A percentile compares a stretch with the other conserved stretches of the same genome.
phyloP scores from a whole-genome alignment of 2,797 vertebrate genomes.

The Agapornis canus region DNA sequence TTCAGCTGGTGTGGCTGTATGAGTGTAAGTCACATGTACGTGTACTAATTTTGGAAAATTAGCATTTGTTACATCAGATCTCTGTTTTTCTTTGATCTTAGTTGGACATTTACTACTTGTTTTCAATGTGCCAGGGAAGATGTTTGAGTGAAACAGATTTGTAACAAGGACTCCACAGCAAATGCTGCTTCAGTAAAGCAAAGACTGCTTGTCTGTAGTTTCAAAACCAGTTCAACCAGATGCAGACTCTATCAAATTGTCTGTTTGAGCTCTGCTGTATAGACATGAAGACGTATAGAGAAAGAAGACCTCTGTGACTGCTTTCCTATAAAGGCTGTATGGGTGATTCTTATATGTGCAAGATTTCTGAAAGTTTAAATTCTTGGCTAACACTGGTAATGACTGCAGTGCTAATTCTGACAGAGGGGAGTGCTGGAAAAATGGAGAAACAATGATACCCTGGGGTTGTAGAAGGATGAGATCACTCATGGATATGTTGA shows the following conservation, averaged over 20 bases:
- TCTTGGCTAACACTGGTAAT: neutral
- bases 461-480: conserved; percentile 29
- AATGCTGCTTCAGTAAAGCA: neutral
- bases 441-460: conserved; percentile 17
- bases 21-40: neutral
- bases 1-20: neutral
- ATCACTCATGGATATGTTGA: conserved; percentile 11
- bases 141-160: neutral
- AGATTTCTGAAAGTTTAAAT: neutral
- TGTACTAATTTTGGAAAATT: neutral
- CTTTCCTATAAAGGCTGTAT: neutral
- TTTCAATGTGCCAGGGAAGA: neutral
- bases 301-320: neutral
- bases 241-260: neutral
- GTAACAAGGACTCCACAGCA: neutral
- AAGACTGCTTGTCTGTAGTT: neutral
- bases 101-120: neutral
- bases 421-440: neutral
- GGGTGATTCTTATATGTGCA: neutral
- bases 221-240: neutral
- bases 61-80: neutral
- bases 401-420: conserved; percentile 7
- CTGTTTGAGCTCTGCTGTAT: neutral
- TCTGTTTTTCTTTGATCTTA: neutral
- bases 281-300: neutral